Evolutionary conservation across 2,797 vertebrate genomes (phyloP), one percentile per base, ranked within the genome.

Genomic region (Cirrhinus mrigala): DNA sequence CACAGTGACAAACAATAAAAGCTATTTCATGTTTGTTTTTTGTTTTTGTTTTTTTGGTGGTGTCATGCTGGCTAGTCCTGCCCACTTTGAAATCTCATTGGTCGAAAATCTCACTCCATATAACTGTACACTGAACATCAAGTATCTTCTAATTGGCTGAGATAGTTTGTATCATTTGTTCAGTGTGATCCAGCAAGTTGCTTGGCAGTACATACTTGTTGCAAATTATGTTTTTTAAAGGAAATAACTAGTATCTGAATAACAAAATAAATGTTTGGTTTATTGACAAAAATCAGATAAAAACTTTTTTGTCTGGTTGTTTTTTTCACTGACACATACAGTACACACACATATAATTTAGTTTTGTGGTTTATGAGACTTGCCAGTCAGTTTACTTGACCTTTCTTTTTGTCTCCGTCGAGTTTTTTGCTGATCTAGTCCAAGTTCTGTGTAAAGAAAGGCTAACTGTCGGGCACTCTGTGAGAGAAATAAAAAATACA

Each of bases 401-500:
- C 6, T 56, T 46, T 46, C 3, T 50, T 37, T 84, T 48, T 3
- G 79, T 79, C 78, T 82, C 48, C 27, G 24, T 76, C 8, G 37
- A 44, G 64, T 46, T 58, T 58, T 76, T 69, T 87, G 86, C 33
- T 77, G 79, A 1, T 93, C 92, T 83, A 98, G 91, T 85, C 94
- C 92, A 85, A 98, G 93, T 89, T 98, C 96, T 40, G 91, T 92
- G 83, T 97, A 95, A 7, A 99, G 94, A 93, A 99, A 99, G 66
- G 97, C 95, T 58, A 99, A 92, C 75, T 96, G 96, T 70, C 95
- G 94, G 90, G 97, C 95, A 89, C 95, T 96, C 98, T 99, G 91
- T 85, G 92, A 93, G 50, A 91, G 62, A 83, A 20, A 33, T 33
- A 80, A 76, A 20, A 27, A 81, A 9, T 16, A 27, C 6, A 82